phyloP scores from a whole-genome alignment of 2,888 invertebrate genomes.

The Mesorhabditis sp. region DNA sequence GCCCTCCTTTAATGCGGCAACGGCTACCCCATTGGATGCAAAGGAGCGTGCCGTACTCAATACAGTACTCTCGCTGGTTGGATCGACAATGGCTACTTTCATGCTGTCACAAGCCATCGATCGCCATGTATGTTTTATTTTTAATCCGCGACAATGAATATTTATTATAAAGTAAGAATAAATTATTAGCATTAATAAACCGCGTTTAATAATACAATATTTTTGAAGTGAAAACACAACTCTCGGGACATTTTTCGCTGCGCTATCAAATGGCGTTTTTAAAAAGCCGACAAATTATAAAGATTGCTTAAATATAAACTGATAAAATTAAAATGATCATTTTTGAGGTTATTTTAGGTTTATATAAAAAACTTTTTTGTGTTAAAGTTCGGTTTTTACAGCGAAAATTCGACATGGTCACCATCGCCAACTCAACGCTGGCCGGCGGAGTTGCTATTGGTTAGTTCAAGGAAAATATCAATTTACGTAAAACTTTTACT shows the following conservation, averaged over 20 bases:
- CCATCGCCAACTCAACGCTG: conserved; percentile 61
- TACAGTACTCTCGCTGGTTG: conserved; percentile 80
- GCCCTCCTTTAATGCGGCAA: conserved; percentile 86
- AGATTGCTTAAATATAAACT: too few species aligned
- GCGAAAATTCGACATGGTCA: conserved; percentile 55
- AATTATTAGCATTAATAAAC: background rate
- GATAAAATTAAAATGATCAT: too few species aligned
- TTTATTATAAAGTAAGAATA: background rate
- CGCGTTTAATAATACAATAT: background rate
- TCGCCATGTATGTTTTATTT: conserved; percentile 20
- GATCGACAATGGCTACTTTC: conserved; percentile 76
- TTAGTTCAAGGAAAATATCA: background rate
- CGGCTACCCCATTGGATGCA: conserved; percentile 57
- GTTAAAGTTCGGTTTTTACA: conserved; percentile 6
- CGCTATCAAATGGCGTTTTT: too few species aligned
- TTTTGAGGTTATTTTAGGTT: too few species aligned
- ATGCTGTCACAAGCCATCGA: conserved; percentile 75
- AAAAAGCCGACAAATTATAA: too few species aligned
- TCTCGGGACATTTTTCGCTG: too few species aligned
- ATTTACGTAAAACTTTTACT: too few species aligned
- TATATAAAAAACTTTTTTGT: background rate
- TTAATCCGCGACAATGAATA: background rate
- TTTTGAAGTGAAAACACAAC: background rate
- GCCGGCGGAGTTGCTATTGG: conserved; percentile 51
- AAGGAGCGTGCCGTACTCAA: conserved; percentile 75